Base-by-base conservation (phyloP, 92 coral and sea anemone genomes). In the Porites evermanni region DNA sequence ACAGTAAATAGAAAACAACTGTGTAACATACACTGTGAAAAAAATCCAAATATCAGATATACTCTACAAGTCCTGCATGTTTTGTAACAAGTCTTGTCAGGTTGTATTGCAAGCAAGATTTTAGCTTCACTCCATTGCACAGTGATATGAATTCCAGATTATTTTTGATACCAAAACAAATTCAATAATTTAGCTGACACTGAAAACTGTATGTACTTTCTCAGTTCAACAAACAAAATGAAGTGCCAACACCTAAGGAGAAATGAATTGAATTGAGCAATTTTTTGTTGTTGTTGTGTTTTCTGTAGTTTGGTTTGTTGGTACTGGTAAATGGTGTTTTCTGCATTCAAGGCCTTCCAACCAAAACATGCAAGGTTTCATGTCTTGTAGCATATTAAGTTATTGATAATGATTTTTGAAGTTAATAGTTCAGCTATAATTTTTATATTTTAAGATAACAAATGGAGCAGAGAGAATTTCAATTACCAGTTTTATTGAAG, bases 1-100 rank as follows among this genome's bases (percentile, higher is more conserved):
- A 56, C 61, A 56, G 16, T 11, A 67, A 32, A 81, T 67, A 44
- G 51, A 53, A 53, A 26, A 20, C 68, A 26, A 38, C 10, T 19
- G 65, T 74, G 87, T 83, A 74, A 83, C 17, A 71, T 80, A 81
- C 86, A 81, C 78, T 56, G 21, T 29, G 56, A 71, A 81, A 70
- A 70, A 11, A 3, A 56, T 71, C 59, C 70, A 58, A 81, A 53
- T 68, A 26, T 70, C 69, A 17, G 77, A 80, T 69, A 80, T 53
- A 8, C 11, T 24, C 24, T 80, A 17, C 5, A 65, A 80, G 54
- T 54, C 66, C 66, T 68, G 51, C 47, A 67, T 66, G 73, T 67
- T 79, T 44, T 79, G 85, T 53, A 68, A 4, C 32, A 53, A 16
- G 53, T 67, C 32, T 17, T 32, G 32, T 67, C 52, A 53, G 58